Conservation (phyloP, 2,797 vertebrate species). For the Esox masquinongy region DNA sequence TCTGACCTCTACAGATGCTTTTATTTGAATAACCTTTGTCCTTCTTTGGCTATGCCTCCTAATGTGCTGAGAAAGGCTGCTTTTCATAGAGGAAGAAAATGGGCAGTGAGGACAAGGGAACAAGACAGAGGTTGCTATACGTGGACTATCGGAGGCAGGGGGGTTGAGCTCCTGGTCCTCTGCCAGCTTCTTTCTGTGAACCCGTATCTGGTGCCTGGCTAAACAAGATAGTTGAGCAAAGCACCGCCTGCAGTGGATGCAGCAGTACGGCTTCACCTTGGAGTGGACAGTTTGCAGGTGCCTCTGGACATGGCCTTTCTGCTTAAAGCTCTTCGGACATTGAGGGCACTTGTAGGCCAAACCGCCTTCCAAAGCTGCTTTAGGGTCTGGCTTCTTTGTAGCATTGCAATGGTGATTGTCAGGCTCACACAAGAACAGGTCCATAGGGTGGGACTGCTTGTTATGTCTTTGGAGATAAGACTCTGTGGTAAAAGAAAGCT, state of each 20-base stretch:
- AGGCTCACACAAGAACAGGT: neutral
- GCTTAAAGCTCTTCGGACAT: constrained; percentile 16
- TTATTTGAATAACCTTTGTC: neutral
- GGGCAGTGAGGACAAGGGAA: neutral
- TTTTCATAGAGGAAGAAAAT: neutral
- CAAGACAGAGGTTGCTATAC: neutral
- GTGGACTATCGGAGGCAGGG: neutral
- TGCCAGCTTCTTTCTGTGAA: neutral
- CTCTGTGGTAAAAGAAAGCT: constrained; percentile 72
- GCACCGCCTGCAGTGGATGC: constrained; percentile 14
- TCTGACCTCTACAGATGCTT: neutral
- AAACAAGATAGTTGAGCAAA: constrained; percentile 6
- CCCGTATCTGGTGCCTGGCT: neutral
- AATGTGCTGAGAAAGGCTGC: neutral
- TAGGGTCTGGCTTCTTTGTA: constrained; percentile 27
- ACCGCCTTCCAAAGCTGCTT: neutral
- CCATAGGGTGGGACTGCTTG: constrained; percentile 59
- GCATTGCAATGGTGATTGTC: neutral
- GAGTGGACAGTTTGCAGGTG: constrained; percentile 13
- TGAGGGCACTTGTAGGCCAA: constrained; percentile 36
- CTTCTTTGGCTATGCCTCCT: neutral
- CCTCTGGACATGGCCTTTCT: neutral
- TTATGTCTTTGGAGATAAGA: constrained; percentile 71
- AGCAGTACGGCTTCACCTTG: constrained; percentile 3
- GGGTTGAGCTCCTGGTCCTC: neutral